These are phyloP conservation scores for Romanomermis culicivorax DNA, from an alignment of 2,888 invertebrate genomes.

Conservation along the genomic window DNA sequence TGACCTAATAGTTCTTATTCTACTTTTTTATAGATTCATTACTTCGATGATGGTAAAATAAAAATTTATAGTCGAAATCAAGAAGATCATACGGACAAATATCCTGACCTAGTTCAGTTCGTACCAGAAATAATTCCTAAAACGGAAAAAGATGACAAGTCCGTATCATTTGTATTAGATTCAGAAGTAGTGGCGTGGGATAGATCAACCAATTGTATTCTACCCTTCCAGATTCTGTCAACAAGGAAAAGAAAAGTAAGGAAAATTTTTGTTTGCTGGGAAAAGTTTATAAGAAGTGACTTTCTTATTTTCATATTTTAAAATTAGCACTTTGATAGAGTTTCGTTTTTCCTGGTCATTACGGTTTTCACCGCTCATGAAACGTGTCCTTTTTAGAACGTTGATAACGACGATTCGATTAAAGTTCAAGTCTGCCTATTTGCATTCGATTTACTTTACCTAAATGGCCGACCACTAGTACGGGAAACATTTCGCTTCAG, in stretches of 20 bases:
- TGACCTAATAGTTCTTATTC: too few species aligned
- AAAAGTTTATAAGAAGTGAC: neutral
- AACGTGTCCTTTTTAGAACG: slow-evolving; percentile 46
- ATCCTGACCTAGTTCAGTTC: slow-evolving; percentile 61
- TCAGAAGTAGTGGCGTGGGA: slow-evolving; percentile 96
- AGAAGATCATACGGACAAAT: slow-evolving; percentile 76
- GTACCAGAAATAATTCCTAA: slow-evolving; percentile 34
- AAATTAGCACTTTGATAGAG: neutral
- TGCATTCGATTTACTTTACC: slow-evolving; percentile 78
- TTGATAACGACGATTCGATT: slow-evolving; percentile 44
- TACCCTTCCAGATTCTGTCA: slow-evolving; percentile 84
- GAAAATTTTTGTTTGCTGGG: neutral
- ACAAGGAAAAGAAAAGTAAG: slow-evolving; percentile 75
- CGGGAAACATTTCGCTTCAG: slow-evolving; percentile 50
- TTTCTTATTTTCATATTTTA: too few species aligned
- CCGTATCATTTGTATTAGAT: slow-evolving; percentile 61
- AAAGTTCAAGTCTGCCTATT: slow-evolving; percentile 81
- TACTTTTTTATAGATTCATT: slow-evolving; percentile 44
- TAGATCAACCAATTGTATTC: slow-evolving; percentile 55
- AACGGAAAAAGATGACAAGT: too few species aligned
- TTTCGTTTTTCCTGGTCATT: neutral
- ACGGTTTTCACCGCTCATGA: neutral
- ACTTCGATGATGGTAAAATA: slow-evolving; percentile 44
- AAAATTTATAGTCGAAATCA: slow-evolving; percentile 84
- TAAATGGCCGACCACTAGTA: slow-evolving; percentile 68